Evolutionary conservation across 2,797 vertebrate species (phyloP), one percentile per base, ranked within the genome.

Genomic region (Tragopan temminckii): DNA sequence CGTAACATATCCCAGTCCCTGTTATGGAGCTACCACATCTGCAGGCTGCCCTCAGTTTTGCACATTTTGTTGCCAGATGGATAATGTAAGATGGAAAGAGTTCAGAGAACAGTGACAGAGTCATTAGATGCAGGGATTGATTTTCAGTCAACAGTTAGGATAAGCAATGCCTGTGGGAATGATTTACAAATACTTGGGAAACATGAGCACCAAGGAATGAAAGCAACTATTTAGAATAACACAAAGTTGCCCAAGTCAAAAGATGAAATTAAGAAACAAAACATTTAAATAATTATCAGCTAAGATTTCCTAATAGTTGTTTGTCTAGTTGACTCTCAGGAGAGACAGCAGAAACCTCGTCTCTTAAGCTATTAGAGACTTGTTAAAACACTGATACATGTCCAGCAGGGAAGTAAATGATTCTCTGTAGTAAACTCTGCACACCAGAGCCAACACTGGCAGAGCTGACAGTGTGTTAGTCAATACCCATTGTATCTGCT

Each of bases 1-100:
- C 71, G 13, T 64, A 70, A 75, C 35, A 81, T 48, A 79, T 81
- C 80, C 63, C 67, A 70, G 74, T 38, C 50, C 80, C 83, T 88
- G 82, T 87, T 50, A 71, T 0, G 0, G 55, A 94, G 74, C 88
- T 81, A 88, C 93, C 74, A 86, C 90, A 93, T 92, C 91, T 85
- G 88, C 91, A 94, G 85, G 42, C 91, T 67, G 80, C 13, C 3
- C 31, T 3, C 70, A 48, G 50, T 59, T 86, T 76, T 66, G 85
- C 91, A 86, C 52, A 70, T 91, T 84, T 63, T 74, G 71, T 66
- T 94, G 94, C 96, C 95, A 96, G 91, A 93, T 86, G 85, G 85
- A 90, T 91, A 95, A 95, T 94, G 88, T 71, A 94, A 91, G 90
- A 95, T 94, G 91, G 94, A 95, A 93, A 57, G 88, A 90, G 88